phyloP scores from a whole-genome alignment of 1,140 invertebrate genomes.

The Cherax quadricarinatus region DNA sequence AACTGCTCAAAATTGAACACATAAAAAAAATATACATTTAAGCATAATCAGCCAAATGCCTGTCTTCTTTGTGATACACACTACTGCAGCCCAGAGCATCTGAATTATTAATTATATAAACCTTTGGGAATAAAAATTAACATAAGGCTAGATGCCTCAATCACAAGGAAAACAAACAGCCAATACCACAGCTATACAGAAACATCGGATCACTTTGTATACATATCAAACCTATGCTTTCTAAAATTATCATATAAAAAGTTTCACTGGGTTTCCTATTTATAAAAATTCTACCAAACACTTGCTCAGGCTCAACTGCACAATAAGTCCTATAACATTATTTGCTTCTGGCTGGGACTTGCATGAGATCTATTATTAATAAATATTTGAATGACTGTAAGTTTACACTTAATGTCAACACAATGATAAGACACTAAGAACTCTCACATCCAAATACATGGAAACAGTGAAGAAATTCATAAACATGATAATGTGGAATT shows the following conservation, averaged over 20 bases:
- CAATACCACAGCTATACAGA: constrained; percentile 51
- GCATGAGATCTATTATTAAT: constrained; percentile 52
- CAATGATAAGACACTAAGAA: constrained; percentile 67
- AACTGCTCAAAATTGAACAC: not conserved
- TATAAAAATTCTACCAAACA: constrained; percentile 26
- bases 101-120: constrained; percentile 21
- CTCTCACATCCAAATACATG: constrained; percentile 64
- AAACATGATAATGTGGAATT: constrained; percentile 42
- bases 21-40: not conserved
- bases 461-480: constrained; percentile 52
- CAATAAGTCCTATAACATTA: constrained; percentile 20
- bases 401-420: constrained; percentile 50
- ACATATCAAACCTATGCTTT: constrained; percentile 36
- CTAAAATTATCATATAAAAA: constrained; percentile 35
- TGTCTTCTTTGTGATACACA: constrained; percentile 23
- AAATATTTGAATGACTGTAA: constrained; percentile 64
- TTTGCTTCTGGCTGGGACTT: constrained; percentile 52
- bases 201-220: constrained; percentile 36
- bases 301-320: constrained; percentile 20
- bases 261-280: constrained; percentile 20
- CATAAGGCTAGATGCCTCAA: constrained; percentile 46
- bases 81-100: constrained; percentile 11
- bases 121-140: constrained; percentile 45
- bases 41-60: not conserved
- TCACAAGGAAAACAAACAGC: constrained; percentile 44